Percentiles rank a stretch among this genome's conserved stretches.
Conservation (phyloP, 2,797 vertebrate species). For the Sebastes diaconus region DNA sequence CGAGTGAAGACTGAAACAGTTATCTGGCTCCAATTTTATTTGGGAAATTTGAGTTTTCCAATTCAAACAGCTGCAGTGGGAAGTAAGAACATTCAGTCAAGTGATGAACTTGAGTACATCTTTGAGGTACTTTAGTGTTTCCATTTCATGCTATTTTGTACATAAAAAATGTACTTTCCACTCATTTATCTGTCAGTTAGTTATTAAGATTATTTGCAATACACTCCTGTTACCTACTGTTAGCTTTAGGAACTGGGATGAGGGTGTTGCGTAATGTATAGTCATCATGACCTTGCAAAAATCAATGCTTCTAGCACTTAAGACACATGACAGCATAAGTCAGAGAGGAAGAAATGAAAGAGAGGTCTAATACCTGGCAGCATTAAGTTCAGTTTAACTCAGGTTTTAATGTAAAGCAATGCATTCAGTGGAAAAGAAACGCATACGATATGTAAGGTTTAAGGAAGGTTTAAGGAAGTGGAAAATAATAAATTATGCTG, state of each 20-base stretch:
- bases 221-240: no score
- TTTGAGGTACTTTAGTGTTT: not conserved
- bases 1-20: not conserved
- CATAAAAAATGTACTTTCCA: not conserved
- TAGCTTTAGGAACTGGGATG: no score
- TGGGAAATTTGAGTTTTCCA: not conserved
- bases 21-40: not conserved
- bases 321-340: no score
- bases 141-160: not conserved
- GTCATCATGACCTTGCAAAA: no score
- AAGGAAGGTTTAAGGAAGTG: not conserved
- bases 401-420: not conserved
- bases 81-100: not conserved
- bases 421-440: not conserved
- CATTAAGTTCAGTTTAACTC: not conserved
- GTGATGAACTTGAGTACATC: not conserved
- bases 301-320: no score
- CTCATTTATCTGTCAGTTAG: not conserved
- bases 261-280: no score
- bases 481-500: not conserved
- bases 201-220: not conserved
- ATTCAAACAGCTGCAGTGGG: not conserved
- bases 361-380: no score
- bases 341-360: no score
- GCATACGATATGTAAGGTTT: no score